Conservation (phyloP, 2,113 vertebrate species). For the Oenanthe melanoleuca region DNA sequence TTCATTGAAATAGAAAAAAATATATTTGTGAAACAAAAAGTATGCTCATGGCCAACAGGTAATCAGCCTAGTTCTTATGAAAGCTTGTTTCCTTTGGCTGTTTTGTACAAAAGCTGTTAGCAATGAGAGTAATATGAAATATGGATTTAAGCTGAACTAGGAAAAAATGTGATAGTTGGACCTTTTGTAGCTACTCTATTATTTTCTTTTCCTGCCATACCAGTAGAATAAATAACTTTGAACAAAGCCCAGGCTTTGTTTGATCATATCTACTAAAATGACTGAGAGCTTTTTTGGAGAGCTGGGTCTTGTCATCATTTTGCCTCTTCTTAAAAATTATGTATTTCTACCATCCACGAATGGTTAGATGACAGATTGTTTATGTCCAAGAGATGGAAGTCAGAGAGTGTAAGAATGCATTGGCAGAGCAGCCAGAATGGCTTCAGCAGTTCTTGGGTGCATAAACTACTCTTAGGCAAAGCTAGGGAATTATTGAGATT, state of each 20-base stretch:
- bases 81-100: slow-evolving; percentile 14
- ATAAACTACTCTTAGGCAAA: background rate
- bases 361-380: background rate
- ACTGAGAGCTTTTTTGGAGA: background rate
- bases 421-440: background rate
- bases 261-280: background rate
- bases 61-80: background rate
- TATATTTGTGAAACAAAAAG: background rate
- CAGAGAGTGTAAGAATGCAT: background rate
- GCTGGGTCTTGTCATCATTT: background rate
- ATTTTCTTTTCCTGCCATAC: slow-evolving; percentile 8
- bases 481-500: background rate
- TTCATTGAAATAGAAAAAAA: background rate
- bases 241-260: background rate
- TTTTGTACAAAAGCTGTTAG: slow-evolving; percentile 12
- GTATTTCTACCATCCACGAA: background rate
- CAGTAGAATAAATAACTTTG: background rate
- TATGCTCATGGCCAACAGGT: background rate
- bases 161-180: background rate
- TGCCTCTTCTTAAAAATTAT: background rate
- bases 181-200: background rate
- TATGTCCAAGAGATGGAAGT: background rate
- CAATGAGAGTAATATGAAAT: background rate
- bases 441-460: background rate
- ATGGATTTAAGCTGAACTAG: background rate